A percentile compares a stretch with the other conserved stretches of the same genome.
These are phyloP conservation scores for Plectropomus leopardus DNA, from an alignment of 2,113 vertebrate genomes.

Conservation along the genomic window DNA sequence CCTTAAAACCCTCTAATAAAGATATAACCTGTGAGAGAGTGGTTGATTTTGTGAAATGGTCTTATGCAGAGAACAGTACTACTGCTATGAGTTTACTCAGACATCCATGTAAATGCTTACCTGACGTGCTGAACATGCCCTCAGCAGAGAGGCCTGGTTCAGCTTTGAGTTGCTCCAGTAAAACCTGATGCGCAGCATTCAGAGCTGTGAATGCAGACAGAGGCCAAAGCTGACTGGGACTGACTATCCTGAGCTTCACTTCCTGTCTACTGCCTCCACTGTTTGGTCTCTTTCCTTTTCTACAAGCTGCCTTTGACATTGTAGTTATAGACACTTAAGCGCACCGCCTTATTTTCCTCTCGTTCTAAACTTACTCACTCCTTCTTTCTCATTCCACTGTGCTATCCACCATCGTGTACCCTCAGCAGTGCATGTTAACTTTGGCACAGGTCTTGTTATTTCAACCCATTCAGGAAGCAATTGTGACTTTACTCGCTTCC, in stretches of 20 bases:
- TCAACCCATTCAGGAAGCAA: slow-evolving; percentile 67
- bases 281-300: neutral
- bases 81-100: no score
- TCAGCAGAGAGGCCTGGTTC: neutral
- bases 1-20: no score
- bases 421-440: slow-evolving; percentile 49
- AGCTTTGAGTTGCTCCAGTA: slow-evolving; percentile 6
- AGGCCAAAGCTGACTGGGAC: neutral
- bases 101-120: no score
- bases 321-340: neutral
- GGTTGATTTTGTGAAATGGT: no score
- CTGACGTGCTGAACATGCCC: neutral
- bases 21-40: no score
- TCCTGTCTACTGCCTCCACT: neutral
- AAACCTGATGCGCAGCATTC: slow-evolving; percentile 42
- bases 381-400: neutral
- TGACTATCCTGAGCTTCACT: neutral
- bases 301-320: neutral
- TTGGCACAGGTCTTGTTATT: slow-evolving; percentile 70
- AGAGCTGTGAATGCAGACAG: neutral
- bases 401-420: slow-evolving; percentile 11
- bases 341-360: neutral
- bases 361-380: neutral
- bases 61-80: no score
- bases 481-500: slow-evolving; percentile 67